A percentile compares a stretch with the other conserved stretches of the same genome.
Conservation (phyloP, 2,113 vertebrate genomes). For the Sylvietta virens region DNA sequence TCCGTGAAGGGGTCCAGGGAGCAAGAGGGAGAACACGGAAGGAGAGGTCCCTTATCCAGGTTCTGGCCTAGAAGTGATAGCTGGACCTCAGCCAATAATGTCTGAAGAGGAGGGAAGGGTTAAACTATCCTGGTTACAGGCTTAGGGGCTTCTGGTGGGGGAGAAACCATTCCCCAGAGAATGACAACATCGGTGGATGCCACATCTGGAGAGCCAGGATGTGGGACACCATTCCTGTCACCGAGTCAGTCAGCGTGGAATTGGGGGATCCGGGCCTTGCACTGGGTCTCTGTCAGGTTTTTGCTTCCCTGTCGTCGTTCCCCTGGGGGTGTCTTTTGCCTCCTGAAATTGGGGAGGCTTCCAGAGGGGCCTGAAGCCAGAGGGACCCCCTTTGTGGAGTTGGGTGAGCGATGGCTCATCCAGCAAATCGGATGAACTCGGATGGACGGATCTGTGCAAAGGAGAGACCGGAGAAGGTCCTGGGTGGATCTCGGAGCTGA, state of each 20-base stretch:
- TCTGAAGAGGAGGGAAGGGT: no score
- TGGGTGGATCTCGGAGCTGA: fast-evolving
- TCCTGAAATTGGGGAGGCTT: background rate
- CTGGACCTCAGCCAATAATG: no score
- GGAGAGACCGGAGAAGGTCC: background rate
- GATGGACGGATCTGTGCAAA: background rate
- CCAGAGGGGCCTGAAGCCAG: fast-evolving
- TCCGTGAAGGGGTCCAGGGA: no score
- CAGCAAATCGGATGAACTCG: background rate
- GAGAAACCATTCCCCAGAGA: no score
- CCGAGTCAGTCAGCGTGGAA: fast-evolving
- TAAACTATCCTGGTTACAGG: no score
- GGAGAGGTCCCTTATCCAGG: no score
- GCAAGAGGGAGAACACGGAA: no score
- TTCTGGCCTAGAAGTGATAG: no score
- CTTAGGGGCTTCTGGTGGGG: no score
- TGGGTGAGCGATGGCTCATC: background rate
- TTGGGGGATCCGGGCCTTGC: background rate
- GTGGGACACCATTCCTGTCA: background rate
- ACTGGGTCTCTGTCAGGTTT: background rate
- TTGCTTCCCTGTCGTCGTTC: fast-evolving
- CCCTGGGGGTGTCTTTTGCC: fast-evolving
- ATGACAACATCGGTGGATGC: no score
- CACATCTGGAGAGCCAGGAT: fast-evolving
- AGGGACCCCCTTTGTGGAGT: background rate